These are phyloP conservation scores for Lophius americanus DNA, from an alignment of 2,797 vertebrate genomes.

Conservation along the genomic window DNA sequence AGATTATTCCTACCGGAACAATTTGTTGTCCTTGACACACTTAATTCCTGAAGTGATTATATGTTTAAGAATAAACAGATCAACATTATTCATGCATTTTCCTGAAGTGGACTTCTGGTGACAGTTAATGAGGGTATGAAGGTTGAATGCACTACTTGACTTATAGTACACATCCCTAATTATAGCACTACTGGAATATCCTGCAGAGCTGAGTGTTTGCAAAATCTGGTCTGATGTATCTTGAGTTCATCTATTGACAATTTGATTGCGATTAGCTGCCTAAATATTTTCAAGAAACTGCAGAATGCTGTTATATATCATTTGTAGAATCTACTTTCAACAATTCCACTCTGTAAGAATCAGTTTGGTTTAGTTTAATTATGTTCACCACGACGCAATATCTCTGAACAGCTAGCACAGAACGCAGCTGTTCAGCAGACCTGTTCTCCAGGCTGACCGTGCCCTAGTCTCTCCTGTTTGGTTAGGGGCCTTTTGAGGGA, in stretches of 20 bases:
- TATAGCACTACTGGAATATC: constrained; percentile 54
- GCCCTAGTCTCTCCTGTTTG: constrained; percentile 53
- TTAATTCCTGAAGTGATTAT: too few species aligned
- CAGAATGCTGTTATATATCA: not conserved
- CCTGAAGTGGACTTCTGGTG: too few species aligned
- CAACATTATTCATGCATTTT: too few species aligned
- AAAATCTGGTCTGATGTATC: constrained; percentile 16
- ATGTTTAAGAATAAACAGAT: too few species aligned
- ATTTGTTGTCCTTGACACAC: too few species aligned
- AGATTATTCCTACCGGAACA: too few species aligned
- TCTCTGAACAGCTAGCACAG: constrained; percentile 22
- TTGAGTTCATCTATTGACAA: constrained; percentile 26
- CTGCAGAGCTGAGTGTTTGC: constrained; percentile 16
- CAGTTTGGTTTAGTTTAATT: not conserved
- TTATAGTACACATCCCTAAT: constrained; percentile 1
- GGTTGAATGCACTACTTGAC: too few species aligned
- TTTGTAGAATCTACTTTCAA: constrained; percentile 6
- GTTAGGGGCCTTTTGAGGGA: constrained; percentile 60
- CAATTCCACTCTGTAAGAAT: constrained; percentile 4
- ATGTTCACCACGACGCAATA: constrained; percentile 4
- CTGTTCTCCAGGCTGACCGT: constrained; percentile 35
- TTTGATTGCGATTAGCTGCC: constrained; percentile 9
- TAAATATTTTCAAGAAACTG: too few species aligned
- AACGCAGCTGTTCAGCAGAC: constrained; percentile 28
- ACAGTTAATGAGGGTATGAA: too few species aligned